Evolutionary conservation across 1,140 invertebrate genomes (phyloP).

Genomic region (Aphaenogaster rudis): DNA sequence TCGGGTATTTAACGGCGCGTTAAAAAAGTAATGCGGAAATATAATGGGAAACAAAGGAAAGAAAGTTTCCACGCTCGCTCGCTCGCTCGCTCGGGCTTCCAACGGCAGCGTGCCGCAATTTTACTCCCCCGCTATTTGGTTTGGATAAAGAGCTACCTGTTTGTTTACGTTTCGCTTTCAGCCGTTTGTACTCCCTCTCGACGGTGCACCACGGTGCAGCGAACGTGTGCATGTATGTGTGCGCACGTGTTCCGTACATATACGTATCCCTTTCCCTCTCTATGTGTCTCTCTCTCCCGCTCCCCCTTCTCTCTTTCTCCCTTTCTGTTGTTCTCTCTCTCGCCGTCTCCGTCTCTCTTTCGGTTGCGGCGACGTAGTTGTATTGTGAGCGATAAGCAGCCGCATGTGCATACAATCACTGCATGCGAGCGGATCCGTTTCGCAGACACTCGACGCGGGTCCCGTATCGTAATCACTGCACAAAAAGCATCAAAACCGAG

Average conservation of each 20-base stretch:
- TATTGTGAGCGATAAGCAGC: slow-evolving; percentile 71
- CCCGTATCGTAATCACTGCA: slow-evolving; percentile 54
- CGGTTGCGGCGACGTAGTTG: slow-evolving; percentile 34
- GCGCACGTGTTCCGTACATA: slow-evolving; percentile 34
- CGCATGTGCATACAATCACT: slow-evolving; percentile 70
- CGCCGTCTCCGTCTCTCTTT: slow-evolving; percentile 6
- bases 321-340: not conserved
- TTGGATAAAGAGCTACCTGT: slow-evolving; percentile 80
- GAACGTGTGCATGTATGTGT: slow-evolving; percentile 31
- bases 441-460: slow-evolving; percentile 60
- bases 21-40: slow-evolving; percentile 76
- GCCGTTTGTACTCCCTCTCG: slow-evolving; percentile 76
- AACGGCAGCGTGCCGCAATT: slow-evolving; percentile 70
- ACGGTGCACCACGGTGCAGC: slow-evolving; percentile 61
- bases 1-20: slow-evolving; percentile 74
- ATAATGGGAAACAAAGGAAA: slow-evolving; percentile 73
- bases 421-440: slow-evolving; percentile 69
- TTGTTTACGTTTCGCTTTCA: slow-evolving; percentile 81
- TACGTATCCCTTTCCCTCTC: slow-evolving; percentile 23
- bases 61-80: slow-evolving; percentile 74
- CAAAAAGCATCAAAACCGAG: slow-evolving; percentile 50
- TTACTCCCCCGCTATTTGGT: slow-evolving; percentile 78
- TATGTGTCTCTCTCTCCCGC: not conserved
- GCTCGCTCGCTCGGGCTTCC: slow-evolving; percentile 55
- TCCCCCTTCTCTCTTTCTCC: not conserved